These are phyloP conservation scores for Margarornis squamiger DNA, from an alignment of 2,797 vertebrate species.

Conservation along the genomic window DNA sequence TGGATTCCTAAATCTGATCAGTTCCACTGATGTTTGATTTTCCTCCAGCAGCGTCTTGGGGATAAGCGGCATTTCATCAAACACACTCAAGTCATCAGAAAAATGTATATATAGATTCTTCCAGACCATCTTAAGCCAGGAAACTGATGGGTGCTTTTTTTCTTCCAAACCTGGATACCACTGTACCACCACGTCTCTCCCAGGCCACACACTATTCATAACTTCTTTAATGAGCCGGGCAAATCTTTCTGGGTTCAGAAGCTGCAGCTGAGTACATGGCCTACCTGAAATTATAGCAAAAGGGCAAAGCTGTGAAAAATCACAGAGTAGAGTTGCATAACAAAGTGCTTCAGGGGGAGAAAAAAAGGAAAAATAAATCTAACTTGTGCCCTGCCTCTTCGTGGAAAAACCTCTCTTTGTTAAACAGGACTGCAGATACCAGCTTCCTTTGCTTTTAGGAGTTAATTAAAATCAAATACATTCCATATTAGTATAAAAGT, in stretches of 20 bases:
- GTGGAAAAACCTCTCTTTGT: neutral
- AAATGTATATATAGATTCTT: conserved; percentile 96
- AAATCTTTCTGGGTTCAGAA: conserved; percentile 91
- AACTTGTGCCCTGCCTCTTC: neutral
- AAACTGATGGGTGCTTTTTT: conserved; percentile 85
- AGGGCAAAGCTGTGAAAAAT: conserved; percentile 33
- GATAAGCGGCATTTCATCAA: conserved; percentile 98
- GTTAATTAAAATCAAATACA: conserved; percentile 38
- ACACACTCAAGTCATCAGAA: conserved; percentile 89
- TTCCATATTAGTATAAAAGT: conserved; percentile 44
- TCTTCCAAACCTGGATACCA: conserved; percentile 90
- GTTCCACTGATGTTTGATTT: conserved; percentile 77
- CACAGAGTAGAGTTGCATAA: neutral
- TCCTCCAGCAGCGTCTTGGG: conserved; percentile 86
- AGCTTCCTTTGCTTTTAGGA: neutral
- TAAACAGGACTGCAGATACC: neutral
- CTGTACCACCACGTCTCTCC: conserved; percentile 87
- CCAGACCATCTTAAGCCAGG: conserved; percentile 96
- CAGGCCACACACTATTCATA: conserved; percentile 86
- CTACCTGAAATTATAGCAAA: conserved; percentile 83
- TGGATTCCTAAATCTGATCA: conserved; percentile 89
- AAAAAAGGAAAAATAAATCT: neutral
- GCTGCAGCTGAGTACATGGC: conserved; percentile 93
- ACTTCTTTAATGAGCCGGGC: conserved; percentile 95
- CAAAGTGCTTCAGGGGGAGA: neutral